A percentile compares a stretch with the other conserved stretches of the same genome.
Evolutionary conservation across 2,888 invertebrate species (phyloP).

Genomic region (Plebejus melissa): DNA sequence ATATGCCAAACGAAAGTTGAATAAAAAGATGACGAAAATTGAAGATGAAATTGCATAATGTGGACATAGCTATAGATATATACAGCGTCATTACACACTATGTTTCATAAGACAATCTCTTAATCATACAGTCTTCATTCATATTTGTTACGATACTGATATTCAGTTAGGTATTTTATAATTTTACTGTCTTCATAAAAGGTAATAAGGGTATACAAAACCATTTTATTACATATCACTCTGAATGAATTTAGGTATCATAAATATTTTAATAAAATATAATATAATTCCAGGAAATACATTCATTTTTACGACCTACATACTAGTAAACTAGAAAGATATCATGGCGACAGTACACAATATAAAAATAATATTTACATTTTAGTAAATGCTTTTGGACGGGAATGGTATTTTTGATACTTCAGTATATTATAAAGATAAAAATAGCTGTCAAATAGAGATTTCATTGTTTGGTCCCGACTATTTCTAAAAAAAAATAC

Average conservation of each 20-base stretch:
- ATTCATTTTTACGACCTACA: neutral
- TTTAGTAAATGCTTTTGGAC: constrained; percentile 25
- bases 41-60: too few relatives aligned
- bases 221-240: neutral
- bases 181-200: neutral
- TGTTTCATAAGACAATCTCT: too few relatives aligned
- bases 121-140: neutral
- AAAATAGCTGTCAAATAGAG: neutral
- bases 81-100: too few relatives aligned
- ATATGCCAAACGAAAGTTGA: too few relatives aligned
- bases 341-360: neutral
- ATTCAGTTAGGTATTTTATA: neutral
- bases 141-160: neutral
- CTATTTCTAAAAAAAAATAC: neutral
- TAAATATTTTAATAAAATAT: neutral
- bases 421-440: neutral
- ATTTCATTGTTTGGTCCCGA: neutral
- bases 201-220: neutral
- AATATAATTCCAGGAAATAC: neutral
- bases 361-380: constrained; percentile 20
- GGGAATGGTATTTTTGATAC: constrained; percentile 7
- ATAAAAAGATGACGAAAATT: too few relatives aligned
- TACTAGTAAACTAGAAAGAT: neutral
- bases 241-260: neutral
- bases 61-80: too few relatives aligned